phyloP scores from a whole-genome alignment of 2,113 vertebrate species.

The Rhea americana region DNA sequence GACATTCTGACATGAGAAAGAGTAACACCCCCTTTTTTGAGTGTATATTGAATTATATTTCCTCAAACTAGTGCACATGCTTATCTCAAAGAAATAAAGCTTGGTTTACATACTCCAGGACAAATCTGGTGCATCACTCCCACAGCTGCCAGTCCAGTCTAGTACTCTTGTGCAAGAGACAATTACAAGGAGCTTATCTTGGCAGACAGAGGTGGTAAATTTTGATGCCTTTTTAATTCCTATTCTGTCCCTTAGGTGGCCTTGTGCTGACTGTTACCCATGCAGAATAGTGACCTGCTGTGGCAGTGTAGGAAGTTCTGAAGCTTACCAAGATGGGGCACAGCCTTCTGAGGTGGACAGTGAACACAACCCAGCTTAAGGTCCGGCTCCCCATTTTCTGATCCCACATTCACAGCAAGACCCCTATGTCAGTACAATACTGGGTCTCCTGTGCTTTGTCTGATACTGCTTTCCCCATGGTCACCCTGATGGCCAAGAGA shows the following conservation, averaged over 20 bases:
- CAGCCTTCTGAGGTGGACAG: background rate
- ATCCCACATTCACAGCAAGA: background rate
- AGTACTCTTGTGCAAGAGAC: background rate
- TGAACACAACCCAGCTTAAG: background rate
- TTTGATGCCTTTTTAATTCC: background rate
- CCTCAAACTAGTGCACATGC: background rate
- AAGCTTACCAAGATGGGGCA: background rate
- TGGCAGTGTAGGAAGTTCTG: background rate
- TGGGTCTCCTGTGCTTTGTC: background rate
- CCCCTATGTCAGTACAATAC: rapidly evolving
- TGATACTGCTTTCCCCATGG: background rate
- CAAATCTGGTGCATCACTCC: background rate
- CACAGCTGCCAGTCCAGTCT: background rate
- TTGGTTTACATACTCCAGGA: background rate
- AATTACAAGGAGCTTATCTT: background rate
- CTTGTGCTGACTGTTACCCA: background rate
- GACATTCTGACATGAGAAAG: background rate
- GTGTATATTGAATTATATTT: rapidly evolving
- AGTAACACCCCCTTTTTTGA: background rate
- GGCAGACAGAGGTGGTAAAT: background rate
- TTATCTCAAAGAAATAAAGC: background rate
- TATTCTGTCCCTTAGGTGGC: background rate
- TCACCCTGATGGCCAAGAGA: background rate
- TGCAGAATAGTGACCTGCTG: background rate
- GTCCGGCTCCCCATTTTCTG: background rate